These are phyloP conservation scores for Hydractinia echinata DNA, from an alignment of 30 jellyfish, hydroid and myxozoan genomes.

Conservation along the genomic window DNA sequence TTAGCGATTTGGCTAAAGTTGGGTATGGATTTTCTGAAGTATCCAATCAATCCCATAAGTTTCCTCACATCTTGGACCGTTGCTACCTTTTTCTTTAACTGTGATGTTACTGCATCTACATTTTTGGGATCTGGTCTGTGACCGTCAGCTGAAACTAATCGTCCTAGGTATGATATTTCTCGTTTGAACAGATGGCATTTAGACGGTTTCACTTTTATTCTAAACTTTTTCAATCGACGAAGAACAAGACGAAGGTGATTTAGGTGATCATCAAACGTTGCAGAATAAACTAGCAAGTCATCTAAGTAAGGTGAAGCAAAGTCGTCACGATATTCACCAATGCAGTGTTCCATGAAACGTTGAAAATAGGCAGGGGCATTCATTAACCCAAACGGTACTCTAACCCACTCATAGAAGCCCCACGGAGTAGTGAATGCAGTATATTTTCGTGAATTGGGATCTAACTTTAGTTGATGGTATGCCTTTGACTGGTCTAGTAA, in stretches of 20 bases:
- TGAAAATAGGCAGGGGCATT: slow-evolving; percentile 19
- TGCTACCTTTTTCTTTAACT: not conserved
- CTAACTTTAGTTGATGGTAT: slow-evolving; percentile 34
- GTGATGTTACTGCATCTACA: slow-evolving; percentile 2
- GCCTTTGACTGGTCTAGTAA: slow-evolving; percentile 32
- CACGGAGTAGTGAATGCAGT: slow-evolving; percentile 47
- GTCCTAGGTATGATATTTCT: not conserved
- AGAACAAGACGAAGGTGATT: slow-evolving; percentile 7
- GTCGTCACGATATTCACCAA: slow-evolving; percentile 1
- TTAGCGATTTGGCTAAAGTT: slow-evolving; percentile 3
- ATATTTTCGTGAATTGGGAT: slow-evolving; percentile 25
- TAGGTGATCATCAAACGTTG: slow-evolving; percentile 13
- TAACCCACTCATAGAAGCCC: slow-evolving; percentile 37
- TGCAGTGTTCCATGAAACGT: slow-evolving; percentile 14
- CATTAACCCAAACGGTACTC: slow-evolving; percentile 15
- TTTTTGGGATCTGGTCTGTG: slow-evolving; percentile 21
- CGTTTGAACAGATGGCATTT: not conserved
- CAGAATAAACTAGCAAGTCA: slow-evolving; percentile 22
- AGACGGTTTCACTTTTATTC: not conserved
- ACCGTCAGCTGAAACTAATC: slow-evolving; percentile 17
- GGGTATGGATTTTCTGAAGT: not conserved
- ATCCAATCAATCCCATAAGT: not conserved
- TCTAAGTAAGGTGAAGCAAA: slow-evolving; percentile 3
- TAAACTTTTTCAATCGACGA: not conserved
- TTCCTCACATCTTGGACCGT: not conserved